phyloP scores from a whole-genome alignment of 2,888 invertebrate species.

The Balanococcus diminutus region DNA sequence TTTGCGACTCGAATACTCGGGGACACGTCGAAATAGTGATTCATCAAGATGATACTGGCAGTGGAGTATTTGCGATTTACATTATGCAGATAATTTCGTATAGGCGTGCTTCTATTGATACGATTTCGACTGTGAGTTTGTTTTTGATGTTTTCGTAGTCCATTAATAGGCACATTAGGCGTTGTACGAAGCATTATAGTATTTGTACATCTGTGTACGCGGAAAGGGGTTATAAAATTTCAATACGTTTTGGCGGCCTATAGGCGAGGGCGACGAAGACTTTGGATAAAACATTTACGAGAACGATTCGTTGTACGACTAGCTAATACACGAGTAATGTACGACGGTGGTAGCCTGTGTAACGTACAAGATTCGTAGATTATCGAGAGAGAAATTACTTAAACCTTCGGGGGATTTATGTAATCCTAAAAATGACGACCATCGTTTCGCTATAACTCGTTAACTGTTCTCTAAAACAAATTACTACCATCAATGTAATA shows the following conservation, averaged over 20 bases:
- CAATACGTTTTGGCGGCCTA: not conserved
- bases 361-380: conserved; percentile 14
- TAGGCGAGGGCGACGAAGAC: not conserved
- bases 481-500: conserved; percentile 27
- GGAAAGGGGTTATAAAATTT: not conserved
- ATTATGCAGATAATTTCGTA: not conserved
- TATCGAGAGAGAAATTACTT: conserved; percentile 31
- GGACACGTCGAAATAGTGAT: not conserved
- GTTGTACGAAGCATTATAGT: no score
- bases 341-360: not conserved
- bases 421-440: conserved; percentile 27
- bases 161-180: not conserved
- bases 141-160: not conserved
- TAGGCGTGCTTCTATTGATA: not conserved
- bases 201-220: not conserved
- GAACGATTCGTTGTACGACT: not conserved
- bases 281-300: not conserved
- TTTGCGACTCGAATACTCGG: not conserved
- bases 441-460: conserved; percentile 24
- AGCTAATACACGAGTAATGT: not conserved
- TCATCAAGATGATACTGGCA: not conserved
- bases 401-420: conserved; percentile 9
- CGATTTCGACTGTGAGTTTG: not conserved
- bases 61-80: not conserved
- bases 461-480: conserved; percentile 27